phyloP scores from a whole-genome alignment of 2,797 vertebrate genomes.

The Characodon lateralis region DNA sequence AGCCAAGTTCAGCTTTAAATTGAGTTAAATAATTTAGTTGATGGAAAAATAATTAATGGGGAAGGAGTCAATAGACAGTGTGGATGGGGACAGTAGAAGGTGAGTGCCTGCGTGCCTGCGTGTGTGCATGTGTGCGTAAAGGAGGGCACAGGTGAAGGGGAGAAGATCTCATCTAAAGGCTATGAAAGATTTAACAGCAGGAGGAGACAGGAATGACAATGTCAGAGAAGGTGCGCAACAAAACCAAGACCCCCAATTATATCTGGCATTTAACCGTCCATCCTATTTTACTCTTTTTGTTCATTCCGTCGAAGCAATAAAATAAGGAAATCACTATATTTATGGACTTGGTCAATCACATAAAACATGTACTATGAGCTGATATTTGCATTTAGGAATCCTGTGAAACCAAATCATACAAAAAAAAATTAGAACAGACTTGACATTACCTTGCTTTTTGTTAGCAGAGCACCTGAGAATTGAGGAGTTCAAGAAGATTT shows the following conservation, averaged over 20 bases:
- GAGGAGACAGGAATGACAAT: conserved; percentile 80
- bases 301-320: conserved; percentile 51
- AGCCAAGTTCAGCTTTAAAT: conserved; percentile 69
- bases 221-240: conserved; percentile 67
- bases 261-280: conserved; percentile 66
- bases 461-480: background rate
- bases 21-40: conserved; percentile 81
- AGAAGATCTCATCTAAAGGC: conserved; percentile 79
- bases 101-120: conserved; percentile 33
- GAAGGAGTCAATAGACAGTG: conserved; percentile 73
- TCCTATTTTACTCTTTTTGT: conserved; percentile 48
- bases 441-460: background rate
- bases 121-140: conserved; percentile 41
- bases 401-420: conserved; percentile 10
- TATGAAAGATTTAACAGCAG: conserved; percentile 80
- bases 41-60: conserved; percentile 81
- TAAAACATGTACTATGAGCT: conserved; percentile 19
- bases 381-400: conserved; percentile 20
- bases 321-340: conserved; percentile 37
- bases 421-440: background rate
- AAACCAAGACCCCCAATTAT: conserved; percentile 71
- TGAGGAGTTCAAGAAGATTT: background rate
- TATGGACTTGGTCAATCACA: conserved; percentile 48
- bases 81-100: conserved; percentile 39
- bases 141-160: conserved; percentile 73